These are phyloP conservation scores for Drosophila auraria DNA, from an alignment of 1,140 invertebrate genomes.

Conservation along the genomic window DNA sequence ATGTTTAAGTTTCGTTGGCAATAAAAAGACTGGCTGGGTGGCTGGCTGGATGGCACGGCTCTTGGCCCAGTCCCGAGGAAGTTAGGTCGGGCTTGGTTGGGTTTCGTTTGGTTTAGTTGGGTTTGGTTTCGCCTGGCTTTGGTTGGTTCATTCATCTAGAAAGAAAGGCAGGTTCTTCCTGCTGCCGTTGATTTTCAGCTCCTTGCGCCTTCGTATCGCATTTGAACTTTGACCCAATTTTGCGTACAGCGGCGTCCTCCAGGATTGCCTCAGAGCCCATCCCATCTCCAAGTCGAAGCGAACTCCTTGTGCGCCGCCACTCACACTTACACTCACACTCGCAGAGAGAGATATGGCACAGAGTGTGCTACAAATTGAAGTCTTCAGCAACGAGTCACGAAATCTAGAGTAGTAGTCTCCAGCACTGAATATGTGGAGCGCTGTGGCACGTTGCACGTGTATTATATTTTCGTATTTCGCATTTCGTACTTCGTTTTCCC, in stretches of 20 bases:
- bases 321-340: conserved; percentile 18
- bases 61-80: conserved; percentile 22
- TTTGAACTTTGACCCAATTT: conserved; percentile 84
- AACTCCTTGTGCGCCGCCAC: conserved; percentile 66
- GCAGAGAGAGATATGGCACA: conserved; percentile 35
- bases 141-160: conserved; percentile 40
- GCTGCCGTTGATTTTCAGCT: conserved; percentile 52
- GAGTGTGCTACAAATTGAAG: conserved; percentile 75
- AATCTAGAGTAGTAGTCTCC: conserved; percentile 81
- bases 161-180: conserved; percentile 43
- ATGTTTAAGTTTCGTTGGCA: conserved; percentile 77
- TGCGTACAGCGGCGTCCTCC: conserved; percentile 49
- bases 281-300: conserved; percentile 52
- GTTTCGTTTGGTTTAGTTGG: conserved; percentile 6
- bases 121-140: conserved; percentile 10
- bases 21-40: conserved; percentile 50
- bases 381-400: conserved; percentile 78
- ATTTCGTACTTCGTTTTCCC: conserved; percentile 68
- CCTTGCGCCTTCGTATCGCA: conserved; percentile 62
- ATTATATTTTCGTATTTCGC: conserved; percentile 58
- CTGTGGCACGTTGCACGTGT: conserved; percentile 49
- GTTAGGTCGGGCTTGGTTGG: conserved; percentile 20
- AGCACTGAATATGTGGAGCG: conserved; percentile 60
- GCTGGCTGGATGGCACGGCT: conserved; percentile 6
- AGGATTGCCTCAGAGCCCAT: conserved; percentile 63